A percentile compares a stretch with the other conserved stretches of the same genome.
phyloP scores from a whole-genome alignment of 2,888 invertebrate species.

The Cosmia trapezina region DNA sequence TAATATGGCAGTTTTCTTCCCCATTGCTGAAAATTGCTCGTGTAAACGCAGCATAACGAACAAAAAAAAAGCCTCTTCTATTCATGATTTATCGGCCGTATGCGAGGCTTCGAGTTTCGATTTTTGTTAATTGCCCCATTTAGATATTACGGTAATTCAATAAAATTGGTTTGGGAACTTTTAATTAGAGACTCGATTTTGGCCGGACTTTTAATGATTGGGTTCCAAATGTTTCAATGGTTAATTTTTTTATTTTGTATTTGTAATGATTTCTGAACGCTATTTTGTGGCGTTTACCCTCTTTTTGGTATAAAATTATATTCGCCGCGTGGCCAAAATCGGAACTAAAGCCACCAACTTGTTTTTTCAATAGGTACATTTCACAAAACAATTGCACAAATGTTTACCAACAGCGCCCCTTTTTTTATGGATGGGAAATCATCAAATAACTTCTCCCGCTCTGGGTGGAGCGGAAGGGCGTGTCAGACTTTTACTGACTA shows the following conservation, averaged over 20 bases:
- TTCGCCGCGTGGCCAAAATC: neutral
- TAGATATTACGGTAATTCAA: conserved; percentile 56
- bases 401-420: neutral
- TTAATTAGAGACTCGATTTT: conserved; percentile 56
- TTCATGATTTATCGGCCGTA: conserved; percentile 53
- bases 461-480: too few species aligned
- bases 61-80: conserved; percentile 41
- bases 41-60: neutral
- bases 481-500: too few species aligned
- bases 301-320: neutral
- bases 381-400: neutral
- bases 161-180: conserved; percentile 57
- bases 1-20: too few species aligned
- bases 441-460: too few species aligned
- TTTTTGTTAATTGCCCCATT: conserved; percentile 65
- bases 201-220: conserved; percentile 40
- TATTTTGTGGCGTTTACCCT: neutral
- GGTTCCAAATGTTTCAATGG: conserved; percentile 27
- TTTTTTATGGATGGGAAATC: too few species aligned
- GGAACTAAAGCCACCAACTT: neutral
- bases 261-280: neutral
- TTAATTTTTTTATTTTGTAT: conserved; percentile 2
- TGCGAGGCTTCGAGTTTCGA: conserved; percentile 42
- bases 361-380: too few species aligned
- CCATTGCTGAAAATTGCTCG: neutral